Base-by-base conservation (phyloP, 2,797 vertebrate genomes). In the Crotalus adamanteus region DNA sequence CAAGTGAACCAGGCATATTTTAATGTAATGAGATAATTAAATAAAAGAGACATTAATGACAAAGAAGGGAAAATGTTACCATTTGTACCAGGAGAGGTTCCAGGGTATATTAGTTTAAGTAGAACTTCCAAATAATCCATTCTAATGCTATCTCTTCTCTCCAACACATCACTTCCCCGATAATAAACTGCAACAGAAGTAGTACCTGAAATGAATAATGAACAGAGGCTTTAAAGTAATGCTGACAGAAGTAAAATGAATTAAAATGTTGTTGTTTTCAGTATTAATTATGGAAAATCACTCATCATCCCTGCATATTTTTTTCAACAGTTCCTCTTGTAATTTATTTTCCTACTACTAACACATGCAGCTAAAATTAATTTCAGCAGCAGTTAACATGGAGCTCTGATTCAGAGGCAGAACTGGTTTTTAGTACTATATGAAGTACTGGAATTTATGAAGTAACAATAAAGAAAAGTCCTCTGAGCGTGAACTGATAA, bases 231-330 rank as follows among this genome's bases (percentile, higher is more conserved):
- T 88, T 28, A 59, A 18, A 1, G 0, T 0, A 51, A 91, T 73
- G 69, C 1, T 60, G 61, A 37, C 20, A 47, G 59, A 83, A n/a
- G 28, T 63, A 20, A 83, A 73, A 69, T 91, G 56, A 26, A 56
- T 91, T 91, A 61, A 88, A 91, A 61, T 37, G 65, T 42, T 73
- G 42, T 78, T 90, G 60, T 57, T 60, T 91, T 91, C 37, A 83
- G 14, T 6, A 78, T 18, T 85, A 78, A 87, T 26, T 51, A 59
- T 14, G 8, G 8, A 56, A 90, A 26, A 59, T 89, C 91, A 42
- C 89, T 88, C 57, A 28, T 56, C 55, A 89, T 89, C 20, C 42
- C 26, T 57, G 63, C 83, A 88, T 47, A 87, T 78, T 5, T 31
- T 83, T 26, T 61, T 83, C 73, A 83, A 83, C 37, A 83, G 73